phyloP scores from a whole-genome alignment of 2,797 vertebrate species.

The Pipistrellus pipistrellus region DNA sequence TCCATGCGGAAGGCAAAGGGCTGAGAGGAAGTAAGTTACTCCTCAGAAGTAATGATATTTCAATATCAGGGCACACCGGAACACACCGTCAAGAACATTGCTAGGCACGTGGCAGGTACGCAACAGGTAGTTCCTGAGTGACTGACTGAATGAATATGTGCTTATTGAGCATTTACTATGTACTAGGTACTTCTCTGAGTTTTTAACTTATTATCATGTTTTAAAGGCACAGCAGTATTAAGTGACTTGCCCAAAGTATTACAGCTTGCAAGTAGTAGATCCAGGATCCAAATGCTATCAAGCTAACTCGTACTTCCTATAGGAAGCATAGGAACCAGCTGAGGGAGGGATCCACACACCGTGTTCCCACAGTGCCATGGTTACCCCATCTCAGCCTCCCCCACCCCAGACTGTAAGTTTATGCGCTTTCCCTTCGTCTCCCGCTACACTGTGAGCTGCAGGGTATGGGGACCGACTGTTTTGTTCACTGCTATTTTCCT shows the following conservation, averaged over 20 bases:
- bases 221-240: neutral
- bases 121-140: neutral
- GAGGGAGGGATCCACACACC: neutral
- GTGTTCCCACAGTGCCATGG: fast-evolving
- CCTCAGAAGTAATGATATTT: neutral
- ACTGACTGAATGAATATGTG: neutral
- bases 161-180: neutral
- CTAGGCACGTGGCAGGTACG: neutral
- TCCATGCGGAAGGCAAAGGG: neutral
- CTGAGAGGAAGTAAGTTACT: neutral
- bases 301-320: neutral
- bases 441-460: neutral
- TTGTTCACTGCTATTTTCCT: neutral
- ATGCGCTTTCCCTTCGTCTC: neutral
- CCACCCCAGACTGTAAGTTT: fast-evolving
- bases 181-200: neutral
- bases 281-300: neutral
- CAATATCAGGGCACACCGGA: neutral
- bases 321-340: neutral
- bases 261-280: neutral
- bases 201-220: neutral
- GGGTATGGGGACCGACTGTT: neutral
- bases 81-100: neutral
- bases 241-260: neutral
- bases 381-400: neutral